Evolutionary conservation across 2,888 invertebrate species (phyloP).

Genomic region (Lottia scabra): DNA sequence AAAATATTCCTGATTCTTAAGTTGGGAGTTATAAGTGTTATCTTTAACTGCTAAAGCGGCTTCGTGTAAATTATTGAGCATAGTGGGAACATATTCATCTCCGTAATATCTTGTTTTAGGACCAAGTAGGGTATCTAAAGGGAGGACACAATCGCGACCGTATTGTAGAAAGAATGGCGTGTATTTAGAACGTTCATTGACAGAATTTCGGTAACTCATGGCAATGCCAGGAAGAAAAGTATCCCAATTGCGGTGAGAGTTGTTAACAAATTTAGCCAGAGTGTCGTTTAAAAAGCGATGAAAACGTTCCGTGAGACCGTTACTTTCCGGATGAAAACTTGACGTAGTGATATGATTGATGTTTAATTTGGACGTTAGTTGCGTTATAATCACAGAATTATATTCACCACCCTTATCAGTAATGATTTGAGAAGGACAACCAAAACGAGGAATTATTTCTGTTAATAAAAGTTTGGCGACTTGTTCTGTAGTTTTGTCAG

Average conservation of each 20-base stretch:
- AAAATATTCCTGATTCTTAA: background rate
- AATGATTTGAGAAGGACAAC: background rate
- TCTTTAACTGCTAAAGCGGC: background rate
- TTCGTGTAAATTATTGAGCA: background rate
- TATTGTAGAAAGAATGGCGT: conserved; percentile 9
- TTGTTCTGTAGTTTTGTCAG: background rate
- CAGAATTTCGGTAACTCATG: background rate
- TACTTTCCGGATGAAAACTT: background rate
- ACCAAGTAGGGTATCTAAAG: background rate
- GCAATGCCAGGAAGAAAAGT: background rate
- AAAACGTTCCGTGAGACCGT: conserved; percentile 6
- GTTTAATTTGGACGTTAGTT: background rate
- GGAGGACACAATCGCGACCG: conserved; percentile 12
- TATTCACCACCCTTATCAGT: conserved; percentile 12
- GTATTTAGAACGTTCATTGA: background rate
- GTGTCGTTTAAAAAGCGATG: background rate
- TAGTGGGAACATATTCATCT: conserved; percentile 1
- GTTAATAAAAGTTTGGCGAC: conserved; percentile 2
- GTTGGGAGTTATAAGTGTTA: background rate
- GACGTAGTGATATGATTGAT: background rate
- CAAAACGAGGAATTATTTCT: background rate
- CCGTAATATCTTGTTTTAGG: background rate
- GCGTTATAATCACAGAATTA: background rate
- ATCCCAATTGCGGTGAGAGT: background rate
- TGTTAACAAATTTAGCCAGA: conserved; percentile 2